phyloP scores from a whole-genome alignment of 2,797 vertebrate species.

The Kryptopterus vitreolus region DNA sequence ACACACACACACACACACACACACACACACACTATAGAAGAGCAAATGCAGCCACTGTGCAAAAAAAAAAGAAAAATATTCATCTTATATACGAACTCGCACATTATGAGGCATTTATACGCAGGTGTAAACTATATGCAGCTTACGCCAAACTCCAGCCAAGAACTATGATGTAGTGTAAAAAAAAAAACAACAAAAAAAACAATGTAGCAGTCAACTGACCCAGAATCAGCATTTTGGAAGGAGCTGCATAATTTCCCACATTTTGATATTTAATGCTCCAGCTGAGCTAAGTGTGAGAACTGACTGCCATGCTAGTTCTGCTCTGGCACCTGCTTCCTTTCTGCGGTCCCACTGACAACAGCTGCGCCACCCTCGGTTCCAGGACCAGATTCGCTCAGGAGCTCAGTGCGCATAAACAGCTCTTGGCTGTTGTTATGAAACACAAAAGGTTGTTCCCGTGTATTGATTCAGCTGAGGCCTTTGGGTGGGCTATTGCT shows the following conservation, averaged over 20 bases:
- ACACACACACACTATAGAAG: constrained; percentile 39
- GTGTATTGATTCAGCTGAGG: constrained; percentile 57
- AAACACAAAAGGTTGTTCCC: constrained; percentile 11
- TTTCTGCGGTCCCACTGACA: constrained; percentile 23
- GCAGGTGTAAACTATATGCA: not conserved
- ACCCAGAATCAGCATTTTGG: not conserved
- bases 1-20: too few species aligned
- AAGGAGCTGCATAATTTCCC: constrained; percentile 3
- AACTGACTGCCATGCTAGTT: constrained; percentile 39
- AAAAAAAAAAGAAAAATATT: not conserved
- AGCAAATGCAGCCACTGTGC: constrained; percentile 7
- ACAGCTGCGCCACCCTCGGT: constrained; percentile 36
- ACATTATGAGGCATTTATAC: not conserved
- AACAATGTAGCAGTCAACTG: not conserved
- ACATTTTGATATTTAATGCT: constrained; percentile 27
- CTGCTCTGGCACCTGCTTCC: constrained; percentile 48
- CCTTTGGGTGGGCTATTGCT: constrained; percentile 30
- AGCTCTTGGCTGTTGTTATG: constrained; percentile 42
- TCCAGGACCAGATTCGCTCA: constrained; percentile 21
- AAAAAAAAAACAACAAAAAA: too few species aligned
- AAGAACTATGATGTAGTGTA: not conserved
- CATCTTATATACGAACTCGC: not conserved
- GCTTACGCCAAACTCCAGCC: not conserved
- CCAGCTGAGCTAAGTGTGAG: constrained; percentile 44
- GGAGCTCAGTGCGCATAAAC: constrained; percentile 42